These are phyloP conservation scores for Myanophis thanlyinensis DNA, from an alignment of 2,113 vertebrate genomes.

Conservation along the genomic window DNA sequence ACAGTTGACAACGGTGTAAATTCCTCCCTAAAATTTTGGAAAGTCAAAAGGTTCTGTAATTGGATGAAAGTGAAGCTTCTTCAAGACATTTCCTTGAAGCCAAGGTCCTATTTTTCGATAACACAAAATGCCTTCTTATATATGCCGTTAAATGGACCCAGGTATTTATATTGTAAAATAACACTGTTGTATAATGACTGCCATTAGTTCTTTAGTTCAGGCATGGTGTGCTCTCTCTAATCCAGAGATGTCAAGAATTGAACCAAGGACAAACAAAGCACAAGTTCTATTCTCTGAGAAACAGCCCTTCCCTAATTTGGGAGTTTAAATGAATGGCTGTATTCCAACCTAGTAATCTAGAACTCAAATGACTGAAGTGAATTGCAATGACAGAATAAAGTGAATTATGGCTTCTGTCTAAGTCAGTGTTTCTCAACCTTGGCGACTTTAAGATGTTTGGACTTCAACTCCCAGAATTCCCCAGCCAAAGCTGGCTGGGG, in stretches of 20 bases:
- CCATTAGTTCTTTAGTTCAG: not conserved
- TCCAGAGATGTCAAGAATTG: not conserved
- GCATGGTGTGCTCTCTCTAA: not conserved
- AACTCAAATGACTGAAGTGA: not conserved
- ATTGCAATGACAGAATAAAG: not conserved
- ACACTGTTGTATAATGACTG: not conserved
- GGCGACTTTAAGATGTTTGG: too few relatives aligned
- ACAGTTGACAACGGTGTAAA: not conserved
- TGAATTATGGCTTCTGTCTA: not conserved
- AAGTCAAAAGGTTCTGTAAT: not conserved
- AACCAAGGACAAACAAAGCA: not conserved
- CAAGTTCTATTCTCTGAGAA: not conserved
- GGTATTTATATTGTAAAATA: not conserved
- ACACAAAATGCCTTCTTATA: not conserved
- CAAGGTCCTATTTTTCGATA: not conserved
- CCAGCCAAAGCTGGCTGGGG: too few relatives aligned
- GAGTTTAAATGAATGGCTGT: not conserved
- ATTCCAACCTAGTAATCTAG: not conserved
- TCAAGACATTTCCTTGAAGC: not conserved
- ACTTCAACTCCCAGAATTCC: too few relatives aligned
- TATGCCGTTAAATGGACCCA: not conserved
- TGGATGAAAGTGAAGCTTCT: not conserved
- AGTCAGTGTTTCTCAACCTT: too few relatives aligned
- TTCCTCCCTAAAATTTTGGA: not conserved
- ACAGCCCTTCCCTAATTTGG: not conserved